Conservation (phyloP, 2,797 vertebrate species). For the Smutsia gigantea region DNA sequence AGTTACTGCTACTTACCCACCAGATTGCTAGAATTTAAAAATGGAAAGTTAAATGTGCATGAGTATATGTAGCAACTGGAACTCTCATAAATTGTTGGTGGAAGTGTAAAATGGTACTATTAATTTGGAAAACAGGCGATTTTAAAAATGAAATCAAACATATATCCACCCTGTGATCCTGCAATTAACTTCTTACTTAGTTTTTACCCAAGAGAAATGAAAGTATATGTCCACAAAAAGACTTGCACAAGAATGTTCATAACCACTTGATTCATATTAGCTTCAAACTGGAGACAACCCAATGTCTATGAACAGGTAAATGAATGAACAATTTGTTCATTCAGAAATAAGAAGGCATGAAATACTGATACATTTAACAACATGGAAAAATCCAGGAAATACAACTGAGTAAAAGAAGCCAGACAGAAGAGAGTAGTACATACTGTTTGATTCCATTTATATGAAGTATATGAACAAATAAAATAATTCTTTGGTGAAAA, state of each 20-base stretch:
- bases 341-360: neutral
- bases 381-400: neutral
- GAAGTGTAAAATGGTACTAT: neutral
- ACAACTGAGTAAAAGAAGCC: neutral
- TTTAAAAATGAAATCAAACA: neutral
- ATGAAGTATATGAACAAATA: neutral
- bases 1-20: neutral
- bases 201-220: conserved; percentile 30
- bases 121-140: neutral
- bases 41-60: neutral
- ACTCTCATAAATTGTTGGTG: neutral
- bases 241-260: neutral
- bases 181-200: neutral
- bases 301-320: neutral
- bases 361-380: neutral
- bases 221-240: neutral
- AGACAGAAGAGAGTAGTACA: conserved; percentile 1
- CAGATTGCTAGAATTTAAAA: neutral
- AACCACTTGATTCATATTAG: neutral
- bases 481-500: neutral
- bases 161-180: neutral
- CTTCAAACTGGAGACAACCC: neutral
- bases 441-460: neutral
- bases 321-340: neutral
- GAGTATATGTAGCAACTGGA: neutral